phyloP scores from a whole-genome alignment of 2,113 vertebrate genomes.

The crab-eating macaque (Macaca fascicularis) region T2T-MFA8v1.1 NC_088376.1:126959001-126959500 shows the following conservation, averaged over 20 bases:
- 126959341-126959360: conserved; percentile 63
- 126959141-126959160: not conserved
- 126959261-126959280: conserved; percentile 60
- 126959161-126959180: not conserved
- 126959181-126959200: not conserved
- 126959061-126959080: not conserved
- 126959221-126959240: not conserved
- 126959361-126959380: conserved; percentile 19
- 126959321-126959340: conserved; percentile 57
- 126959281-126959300: conserved; percentile 39
- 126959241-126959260: conserved; percentile 34
- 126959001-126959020: not conserved
- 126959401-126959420: conserved; percentile 38
- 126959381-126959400: conserved; percentile 51
- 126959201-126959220: conserved; percentile 50
- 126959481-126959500: conserved; percentile 9
- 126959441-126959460: not conserved
- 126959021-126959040: conserved; percentile 2
- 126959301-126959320: conserved; percentile 23
- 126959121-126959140: not conserved
- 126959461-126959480: not conserved
- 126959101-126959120: conserved; percentile 28
- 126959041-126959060: conserved; percentile 26
- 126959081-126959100: conserved; percentile 31
- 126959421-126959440: not conserved